Percentiles rank a stretch among this genome's conserved stretches.
phyloP scores from a whole-genome alignment of 2,888 invertebrate species.

The Epirrhoe tristata region DNA sequence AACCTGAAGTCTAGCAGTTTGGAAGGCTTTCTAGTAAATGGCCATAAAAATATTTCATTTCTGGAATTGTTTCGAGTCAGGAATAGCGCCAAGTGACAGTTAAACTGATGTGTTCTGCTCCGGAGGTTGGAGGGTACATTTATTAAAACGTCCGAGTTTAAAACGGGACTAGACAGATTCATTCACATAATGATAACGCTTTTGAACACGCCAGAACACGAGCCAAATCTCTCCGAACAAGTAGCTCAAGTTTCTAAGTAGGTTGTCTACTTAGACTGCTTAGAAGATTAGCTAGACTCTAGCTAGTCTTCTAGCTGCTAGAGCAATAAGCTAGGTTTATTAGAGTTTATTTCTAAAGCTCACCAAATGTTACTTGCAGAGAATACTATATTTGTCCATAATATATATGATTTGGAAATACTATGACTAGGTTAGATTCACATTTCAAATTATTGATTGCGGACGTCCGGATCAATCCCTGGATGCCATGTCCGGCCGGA shows the following conservation, averaged over 20 bases:
- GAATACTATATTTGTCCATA: not conserved
- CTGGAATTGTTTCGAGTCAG: conserved; percentile 78
- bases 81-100: conserved; percentile 78
- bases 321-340: not conserved
- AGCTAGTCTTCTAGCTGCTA: no score
- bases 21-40: conserved; percentile 79
- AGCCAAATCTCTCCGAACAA: conserved; percentile 21
- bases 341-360: not conserved
- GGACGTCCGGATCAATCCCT: conserved; percentile 23
- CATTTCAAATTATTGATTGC: conserved; percentile 13
- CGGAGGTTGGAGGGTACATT: conserved; percentile 67
- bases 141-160: conserved; percentile 67
- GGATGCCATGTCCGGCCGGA: conserved; percentile 21
- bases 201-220: conserved; percentile 31
- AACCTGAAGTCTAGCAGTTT: conserved; percentile 60
- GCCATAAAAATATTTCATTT: conserved; percentile 82
- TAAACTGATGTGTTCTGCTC: conserved; percentile 74
- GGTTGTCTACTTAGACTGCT: conserved; percentile 4
- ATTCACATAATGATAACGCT: conserved; percentile 44
- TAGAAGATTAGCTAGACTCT: conserved; percentile 1
- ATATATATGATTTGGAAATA: no score
- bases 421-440: not conserved
- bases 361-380: not conserved
- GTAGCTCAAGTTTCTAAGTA: conserved; percentile 7
- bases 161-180: conserved; percentile 52